These are phyloP conservation scores for Trididemnum clinides DNA, from an alignment of 23 tunicate species.

Conservation along the genomic window DNA sequence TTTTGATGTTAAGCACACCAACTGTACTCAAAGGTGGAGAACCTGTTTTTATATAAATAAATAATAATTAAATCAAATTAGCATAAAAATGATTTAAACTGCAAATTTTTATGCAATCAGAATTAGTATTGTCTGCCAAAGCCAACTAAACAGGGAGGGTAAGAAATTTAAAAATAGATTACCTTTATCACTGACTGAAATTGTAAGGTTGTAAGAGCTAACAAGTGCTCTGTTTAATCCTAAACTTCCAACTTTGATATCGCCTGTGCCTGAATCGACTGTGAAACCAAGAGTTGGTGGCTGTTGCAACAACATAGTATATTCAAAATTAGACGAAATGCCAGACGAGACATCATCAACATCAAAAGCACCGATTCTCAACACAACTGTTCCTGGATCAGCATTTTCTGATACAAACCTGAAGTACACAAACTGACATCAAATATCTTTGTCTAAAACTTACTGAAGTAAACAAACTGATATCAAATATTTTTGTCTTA, in stretches of 20 bases:
- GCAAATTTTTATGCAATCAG: too few relatives aligned
- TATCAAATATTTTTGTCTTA: too few relatives aligned
- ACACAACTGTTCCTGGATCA: neutral
- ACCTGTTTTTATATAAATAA: too few relatives aligned
- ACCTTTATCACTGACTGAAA: conserved; percentile 60
- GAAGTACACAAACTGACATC: too few relatives aligned
- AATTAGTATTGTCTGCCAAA: too few relatives aligned
- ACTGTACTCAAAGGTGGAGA: too few relatives aligned
- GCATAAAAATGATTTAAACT: too few relatives aligned
- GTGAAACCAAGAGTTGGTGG: conserved; percentile 17
- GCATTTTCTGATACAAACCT: conserved; percentile 35
- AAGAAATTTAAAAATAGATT: neutral
- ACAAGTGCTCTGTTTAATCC: neutral
- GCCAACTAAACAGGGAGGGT: neutral
- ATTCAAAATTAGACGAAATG: neutral
- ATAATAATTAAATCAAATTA: too few relatives aligned
- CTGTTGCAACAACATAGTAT: conserved; percentile 5
- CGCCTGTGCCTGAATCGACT: conserved; percentile 30
- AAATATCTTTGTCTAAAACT: too few relatives aligned
- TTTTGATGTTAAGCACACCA: too few relatives aligned
- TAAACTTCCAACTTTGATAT: neutral
- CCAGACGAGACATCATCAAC: conserved; percentile 1
- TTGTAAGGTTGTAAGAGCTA: neutral
- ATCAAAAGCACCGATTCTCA: conserved; percentile 33
- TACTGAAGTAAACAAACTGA: too few relatives aligned